A percentile compares a stretch with the other conserved stretches of the same genome.
Evolutionary conservation across 2,797 vertebrate genomes (phyloP).

Genomic region (Chromis chromis): DNA sequence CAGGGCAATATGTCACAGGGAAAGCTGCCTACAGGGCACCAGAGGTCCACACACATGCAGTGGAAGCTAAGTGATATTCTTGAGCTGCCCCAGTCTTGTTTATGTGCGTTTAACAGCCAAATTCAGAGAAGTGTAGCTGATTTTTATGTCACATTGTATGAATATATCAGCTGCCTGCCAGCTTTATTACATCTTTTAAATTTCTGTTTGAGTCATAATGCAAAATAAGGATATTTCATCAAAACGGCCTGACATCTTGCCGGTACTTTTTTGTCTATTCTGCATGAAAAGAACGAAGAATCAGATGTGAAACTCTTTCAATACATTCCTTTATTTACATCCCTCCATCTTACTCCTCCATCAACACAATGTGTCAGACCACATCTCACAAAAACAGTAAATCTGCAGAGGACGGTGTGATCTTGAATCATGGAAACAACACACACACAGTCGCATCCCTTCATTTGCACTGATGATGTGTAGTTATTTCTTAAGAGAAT

Average conservation of each 20-base stretch:
- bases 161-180: not conserved
- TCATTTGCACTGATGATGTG: constrained; percentile 11
- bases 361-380: constrained; percentile 59
- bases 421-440: constrained; percentile 19
- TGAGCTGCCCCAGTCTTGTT: not conserved
- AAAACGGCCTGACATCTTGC: not conserved
- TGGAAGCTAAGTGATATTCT: constrained; percentile 10
- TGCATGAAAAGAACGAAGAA: constrained; percentile 44
- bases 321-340: constrained; percentile 87
- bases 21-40: constrained; percentile 56
- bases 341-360: constrained; percentile 65
- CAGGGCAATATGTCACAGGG: constrained; percentile 62
- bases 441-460: constrained; percentile 18
- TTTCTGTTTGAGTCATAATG: constrained; percentile 1
- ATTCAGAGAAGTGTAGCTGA: not conserved
- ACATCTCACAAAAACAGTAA: constrained; percentile 59
- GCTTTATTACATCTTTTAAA: not conserved
- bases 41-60: constrained; percentile 19
- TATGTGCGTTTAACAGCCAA: not conserved
- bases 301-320: constrained; percentile 62
- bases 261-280: not conserved
- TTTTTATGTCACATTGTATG: not conserved
- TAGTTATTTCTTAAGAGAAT: not conserved
- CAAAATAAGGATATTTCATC: constrained; percentile 8
- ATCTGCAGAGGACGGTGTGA: constrained; percentile 23